phyloP scores from a whole-genome alignment of 2,113 vertebrate genomes.

The Azemiops feae region DNA sequence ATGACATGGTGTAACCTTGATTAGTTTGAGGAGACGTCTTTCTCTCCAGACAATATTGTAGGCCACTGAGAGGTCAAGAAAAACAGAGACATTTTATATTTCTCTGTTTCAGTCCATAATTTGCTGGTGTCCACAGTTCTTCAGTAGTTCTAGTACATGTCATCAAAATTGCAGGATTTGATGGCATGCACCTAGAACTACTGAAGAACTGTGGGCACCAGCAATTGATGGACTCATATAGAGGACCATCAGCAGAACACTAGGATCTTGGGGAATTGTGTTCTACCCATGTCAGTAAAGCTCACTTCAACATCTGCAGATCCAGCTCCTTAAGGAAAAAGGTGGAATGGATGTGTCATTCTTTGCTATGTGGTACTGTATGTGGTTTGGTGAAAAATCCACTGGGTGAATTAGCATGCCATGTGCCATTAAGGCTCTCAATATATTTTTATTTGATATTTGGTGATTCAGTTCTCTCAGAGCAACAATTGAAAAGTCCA shows the following conservation, averaged over 20 bases:
- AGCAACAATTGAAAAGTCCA: not conserved
- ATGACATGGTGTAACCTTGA: not conserved
- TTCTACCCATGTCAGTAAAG: not conserved
- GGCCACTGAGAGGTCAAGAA: not conserved
- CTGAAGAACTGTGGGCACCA: not conserved
- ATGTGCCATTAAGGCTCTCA: not conserved
- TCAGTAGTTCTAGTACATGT: not conserved
- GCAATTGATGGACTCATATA: not conserved
- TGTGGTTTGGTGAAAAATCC: not conserved
- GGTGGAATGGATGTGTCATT: not conserved
- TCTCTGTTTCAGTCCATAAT: not conserved
- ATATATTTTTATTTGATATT: not conserved
- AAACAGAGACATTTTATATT: not conserved
- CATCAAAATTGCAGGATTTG: not conserved
- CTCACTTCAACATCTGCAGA: not conserved
- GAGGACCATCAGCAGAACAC: not conserved
- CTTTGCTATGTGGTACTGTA: not conserved
- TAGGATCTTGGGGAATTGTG: not conserved
- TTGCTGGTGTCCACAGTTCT: not conserved
- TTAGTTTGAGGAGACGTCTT: not conserved
- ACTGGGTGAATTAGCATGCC: fast-evolving
- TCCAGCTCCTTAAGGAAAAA: not conserved
- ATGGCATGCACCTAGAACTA: no score
- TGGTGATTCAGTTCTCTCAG: not conserved
- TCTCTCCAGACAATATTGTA: not conserved